phyloP scores from a whole-genome alignment of 1,140 invertebrate species.

The Rhizoglyphus robini region DNA sequence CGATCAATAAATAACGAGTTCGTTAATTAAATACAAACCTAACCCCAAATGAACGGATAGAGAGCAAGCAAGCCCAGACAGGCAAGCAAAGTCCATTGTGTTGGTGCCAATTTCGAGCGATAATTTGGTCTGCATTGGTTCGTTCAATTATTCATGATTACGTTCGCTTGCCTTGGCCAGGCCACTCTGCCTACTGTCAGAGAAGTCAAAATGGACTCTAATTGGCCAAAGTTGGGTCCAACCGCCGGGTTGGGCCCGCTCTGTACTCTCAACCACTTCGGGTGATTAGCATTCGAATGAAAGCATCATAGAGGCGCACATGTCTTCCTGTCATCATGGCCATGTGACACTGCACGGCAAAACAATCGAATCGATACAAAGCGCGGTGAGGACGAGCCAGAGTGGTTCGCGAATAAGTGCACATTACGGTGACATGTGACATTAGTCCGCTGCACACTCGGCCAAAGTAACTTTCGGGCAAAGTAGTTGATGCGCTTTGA shows the following conservation, averaged over 20 bases:
- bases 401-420: background rate
- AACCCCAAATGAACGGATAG: background rate
- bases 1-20: conserved; percentile 9
- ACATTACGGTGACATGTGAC: conserved; percentile 2
- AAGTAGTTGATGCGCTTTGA: no score
- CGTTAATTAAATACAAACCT: background rate
- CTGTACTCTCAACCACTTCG: background rate
- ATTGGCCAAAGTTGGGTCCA: background rate
- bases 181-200: no score
- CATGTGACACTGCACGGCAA: background rate
- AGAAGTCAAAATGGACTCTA: no score
- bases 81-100: background rate
- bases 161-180: background rate
- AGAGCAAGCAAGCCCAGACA: background rate
- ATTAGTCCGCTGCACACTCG: background rate
- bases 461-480: background rate
- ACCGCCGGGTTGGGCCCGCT: background rate
- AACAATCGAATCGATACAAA: background rate
- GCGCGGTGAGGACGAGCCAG: background rate
- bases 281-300: background rate
- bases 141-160: conserved; percentile 10
- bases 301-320: background rate
- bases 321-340: conserved; percentile 6
- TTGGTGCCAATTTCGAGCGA: background rate
- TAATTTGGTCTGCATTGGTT: background rate